Conservation (phyloP, 2,113 vertebrate species). For the Mormyrus lacerda region DNA sequence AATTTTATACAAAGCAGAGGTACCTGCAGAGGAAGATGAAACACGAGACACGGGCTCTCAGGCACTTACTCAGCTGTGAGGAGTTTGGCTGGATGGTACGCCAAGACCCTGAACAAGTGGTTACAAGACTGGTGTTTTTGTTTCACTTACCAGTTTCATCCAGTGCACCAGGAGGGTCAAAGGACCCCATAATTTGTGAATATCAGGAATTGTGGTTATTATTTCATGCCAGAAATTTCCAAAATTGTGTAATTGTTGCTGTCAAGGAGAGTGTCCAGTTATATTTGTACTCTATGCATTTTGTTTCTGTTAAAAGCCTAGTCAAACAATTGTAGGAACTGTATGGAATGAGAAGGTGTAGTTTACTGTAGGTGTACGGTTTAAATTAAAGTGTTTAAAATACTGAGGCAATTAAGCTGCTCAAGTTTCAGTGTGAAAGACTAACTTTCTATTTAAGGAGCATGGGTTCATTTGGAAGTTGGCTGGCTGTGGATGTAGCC, state of each 20-base stretch:
- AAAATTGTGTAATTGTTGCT: neutral
- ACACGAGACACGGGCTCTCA: neutral
- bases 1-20: no score
- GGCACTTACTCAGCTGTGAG: neutral
- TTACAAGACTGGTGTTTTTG: neutral
- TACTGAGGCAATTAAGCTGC: neutral
- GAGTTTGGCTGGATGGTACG: neutral
- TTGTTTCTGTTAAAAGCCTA: neutral
- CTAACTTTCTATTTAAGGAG: neutral
- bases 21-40: neutral
- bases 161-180: neutral
- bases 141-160: neutral
- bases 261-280: neutral
- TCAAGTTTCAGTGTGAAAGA: neutral
- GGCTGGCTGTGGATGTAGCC: neutral
- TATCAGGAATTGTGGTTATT: neutral
- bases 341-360: neutral
- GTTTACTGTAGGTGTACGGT: neutral
- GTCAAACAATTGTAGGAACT: neutral
- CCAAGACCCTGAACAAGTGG: neutral
- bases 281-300: neutral
- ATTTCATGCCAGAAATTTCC: neutral
- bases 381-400: neutral
- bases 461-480: neutral
- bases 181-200: neutral